Conservation (phyloP, 1,140 invertebrate species). For the Dinoponera quadriceps region DNA sequence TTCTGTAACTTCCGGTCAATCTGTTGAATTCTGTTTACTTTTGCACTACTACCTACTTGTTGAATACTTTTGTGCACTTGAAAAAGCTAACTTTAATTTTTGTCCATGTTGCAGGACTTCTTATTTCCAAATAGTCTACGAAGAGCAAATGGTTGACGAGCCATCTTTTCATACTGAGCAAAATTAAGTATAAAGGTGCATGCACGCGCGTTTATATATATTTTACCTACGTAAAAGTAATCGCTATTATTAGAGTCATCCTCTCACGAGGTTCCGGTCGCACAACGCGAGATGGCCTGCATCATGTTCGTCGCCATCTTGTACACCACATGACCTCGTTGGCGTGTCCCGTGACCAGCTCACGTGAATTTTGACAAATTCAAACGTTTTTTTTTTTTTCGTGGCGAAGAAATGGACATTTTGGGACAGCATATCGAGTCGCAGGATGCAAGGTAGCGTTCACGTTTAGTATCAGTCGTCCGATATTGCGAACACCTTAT, state of each 20-base stretch:
- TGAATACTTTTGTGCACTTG: too few species aligned
- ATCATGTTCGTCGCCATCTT: conserved; percentile 81
- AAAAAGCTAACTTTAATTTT: too few species aligned
- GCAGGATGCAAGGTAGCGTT: conserved; percentile 83
- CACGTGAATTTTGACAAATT: conserved; percentile 86
- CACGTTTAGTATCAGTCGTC: conserved; percentile 63
- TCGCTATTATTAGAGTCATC: background rate
- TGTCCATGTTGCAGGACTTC: too few species aligned
- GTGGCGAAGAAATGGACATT: conserved; percentile 83
- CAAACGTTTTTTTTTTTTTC: conserved; percentile 84
- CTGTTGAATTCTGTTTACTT: too few species aligned
- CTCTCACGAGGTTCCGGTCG: background rate
- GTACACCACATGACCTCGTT: conserved; percentile 86
- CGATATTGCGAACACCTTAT: conserved; percentile 59
- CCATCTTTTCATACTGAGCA: too few species aligned
- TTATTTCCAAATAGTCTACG: too few species aligned
- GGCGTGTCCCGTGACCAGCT: conserved; percentile 86
- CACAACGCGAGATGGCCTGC: conserved; percentile 63
- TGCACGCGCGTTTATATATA: too few species aligned
- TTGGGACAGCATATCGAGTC: conserved; percentile 84
- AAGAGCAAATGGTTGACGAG: too few species aligned
- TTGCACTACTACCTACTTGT: too few species aligned
- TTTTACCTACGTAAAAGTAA: too few species aligned
- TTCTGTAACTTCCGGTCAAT: too few species aligned
- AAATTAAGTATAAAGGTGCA: too few species aligned